phyloP scores from a whole-genome alignment of 2,888 invertebrate species.

The Melipona beecheii region DNA sequence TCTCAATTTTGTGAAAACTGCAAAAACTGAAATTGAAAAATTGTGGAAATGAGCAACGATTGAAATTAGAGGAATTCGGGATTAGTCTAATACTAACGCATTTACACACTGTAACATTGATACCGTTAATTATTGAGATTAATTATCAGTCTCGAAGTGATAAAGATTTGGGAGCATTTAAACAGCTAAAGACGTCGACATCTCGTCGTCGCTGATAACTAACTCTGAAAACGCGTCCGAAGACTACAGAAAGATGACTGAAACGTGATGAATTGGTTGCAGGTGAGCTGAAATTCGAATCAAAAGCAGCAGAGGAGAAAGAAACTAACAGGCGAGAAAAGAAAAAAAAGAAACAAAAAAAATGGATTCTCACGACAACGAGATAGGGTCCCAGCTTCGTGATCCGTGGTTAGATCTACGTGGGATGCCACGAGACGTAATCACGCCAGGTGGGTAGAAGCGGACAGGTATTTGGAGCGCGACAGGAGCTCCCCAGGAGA shows the following conservation, averaged over 20 bases:
- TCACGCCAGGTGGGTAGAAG: constrained; percentile 72
- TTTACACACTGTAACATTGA: no score
- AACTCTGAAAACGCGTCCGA: not conserved
- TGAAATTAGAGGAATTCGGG: not conserved
- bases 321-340: not conserved
- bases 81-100: not conserved
- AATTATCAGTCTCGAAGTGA: not conserved
- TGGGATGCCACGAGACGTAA: constrained; percentile 69
- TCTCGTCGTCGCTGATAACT: not conserved
- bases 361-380: constrained; percentile 66
- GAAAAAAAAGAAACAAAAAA: constrained; percentile 19
- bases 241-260: not conserved
- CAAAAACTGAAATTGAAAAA: not conserved
- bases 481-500: constrained; percentile 39
- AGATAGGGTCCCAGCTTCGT: constrained; percentile 41
- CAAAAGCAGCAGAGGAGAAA: constrained; percentile 26
- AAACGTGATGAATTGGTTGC: not conserved
- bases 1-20: not conserved
- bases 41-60: not conserved
- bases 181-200: not conserved
- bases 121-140: not conserved
- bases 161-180: not conserved
- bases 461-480: constrained; percentile 72
- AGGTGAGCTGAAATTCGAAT: constrained; percentile 9
- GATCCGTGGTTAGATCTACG: constrained; percentile 65